Evolutionary conservation across 2,888 invertebrate genomes (phyloP).

Genomic region (Luperina testacea): DNA sequence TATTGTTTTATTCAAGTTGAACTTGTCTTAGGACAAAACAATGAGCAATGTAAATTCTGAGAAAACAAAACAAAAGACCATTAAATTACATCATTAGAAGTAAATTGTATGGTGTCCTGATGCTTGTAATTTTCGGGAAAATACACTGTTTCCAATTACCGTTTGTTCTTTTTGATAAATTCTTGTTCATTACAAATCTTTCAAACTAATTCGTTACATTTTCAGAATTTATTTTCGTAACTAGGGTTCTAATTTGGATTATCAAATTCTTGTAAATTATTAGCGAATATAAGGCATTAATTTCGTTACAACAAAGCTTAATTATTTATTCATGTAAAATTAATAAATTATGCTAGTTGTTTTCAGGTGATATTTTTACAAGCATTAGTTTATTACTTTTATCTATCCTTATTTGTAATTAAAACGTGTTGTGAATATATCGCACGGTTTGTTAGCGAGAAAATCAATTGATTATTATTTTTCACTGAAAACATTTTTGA

Average conservation of each 20-base stretch:
- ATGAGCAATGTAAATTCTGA: slow-evolving; percentile 5
- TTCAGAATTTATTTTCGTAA: slow-evolving; percentile 16
- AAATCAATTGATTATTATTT: neutral
- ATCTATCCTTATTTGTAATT: neutral
- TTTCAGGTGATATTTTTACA: neutral
- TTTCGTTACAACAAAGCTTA: neutral
- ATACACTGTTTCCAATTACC: slow-evolving; percentile 49
- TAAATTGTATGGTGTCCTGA: slow-evolving; percentile 45
- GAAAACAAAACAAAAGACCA: slow-evolving; percentile 31
- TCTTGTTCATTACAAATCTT: slow-evolving; percentile 46
- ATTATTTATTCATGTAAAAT: neutral
- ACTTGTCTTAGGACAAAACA: slow-evolving; percentile 14
- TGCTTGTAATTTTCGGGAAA: slow-evolving; percentile 36
- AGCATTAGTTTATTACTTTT: neutral
- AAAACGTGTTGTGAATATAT: neutral
- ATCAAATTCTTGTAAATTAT: slow-evolving; percentile 13
- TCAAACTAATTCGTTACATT: slow-evolving; percentile 32
- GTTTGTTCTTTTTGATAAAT: slow-evolving; percentile 50
- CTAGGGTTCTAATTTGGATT: slow-evolving; percentile 17
- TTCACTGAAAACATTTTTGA: neutral
- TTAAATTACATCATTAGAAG: slow-evolving; percentile 43
- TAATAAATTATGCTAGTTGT: neutral
- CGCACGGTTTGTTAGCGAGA: neutral
- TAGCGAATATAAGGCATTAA: slow-evolving; percentile 1
- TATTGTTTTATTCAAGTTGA: slow-evolving; percentile 11